Evolutionary conservation across 2,888 invertebrate species (phyloP), one percentile per base, ranked within the genome.

Genomic region (Apotomis turbidana): DNA sequence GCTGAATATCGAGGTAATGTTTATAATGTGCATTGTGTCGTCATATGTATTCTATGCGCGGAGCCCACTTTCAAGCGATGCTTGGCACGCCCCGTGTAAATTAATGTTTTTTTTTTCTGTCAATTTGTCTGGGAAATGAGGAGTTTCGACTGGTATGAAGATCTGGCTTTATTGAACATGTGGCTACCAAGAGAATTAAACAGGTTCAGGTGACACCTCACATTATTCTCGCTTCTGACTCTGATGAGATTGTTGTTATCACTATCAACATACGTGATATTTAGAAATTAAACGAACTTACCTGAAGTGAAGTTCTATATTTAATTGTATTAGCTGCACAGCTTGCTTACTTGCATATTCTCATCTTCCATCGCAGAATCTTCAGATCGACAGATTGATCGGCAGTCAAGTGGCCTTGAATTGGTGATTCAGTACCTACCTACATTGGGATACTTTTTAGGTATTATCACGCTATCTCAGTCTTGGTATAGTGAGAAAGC

Each of bases 1-100:
- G 54, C 66, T 68, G 82, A 80, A 80, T 81, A 74, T 68, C 73
- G 76, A 80, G 75, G 67, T 62, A 64, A 73, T 74, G 75, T 74
- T 73, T 77, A 74, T 76, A 76, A 68, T 75, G 77, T 76, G 78
- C 74, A 71, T 74, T 74, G 76, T 78, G 70, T 63, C 70, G 68
- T 69, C 76, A 74, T 60, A 70, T 70, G 59, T 75, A 71, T 60
- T 74, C 66, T 70, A 70, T 68, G 36, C 52, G 41, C 51, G 52
- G 57, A 52, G 61, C 51, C 68, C 66, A 68, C 75, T 74, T 74
- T 67, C 54, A 60, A 59, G 27, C 49, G 51, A 69, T 70, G 69
- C 60, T 41, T 51, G 60, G 60, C 55, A 58, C 44, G 68, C 68
- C 68, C 58, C 55, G 10, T 57, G 58, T 52, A 54, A 59, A 62